Conservation (phyloP, 1,140 invertebrate species). For the Penaeus indicus region DNA sequence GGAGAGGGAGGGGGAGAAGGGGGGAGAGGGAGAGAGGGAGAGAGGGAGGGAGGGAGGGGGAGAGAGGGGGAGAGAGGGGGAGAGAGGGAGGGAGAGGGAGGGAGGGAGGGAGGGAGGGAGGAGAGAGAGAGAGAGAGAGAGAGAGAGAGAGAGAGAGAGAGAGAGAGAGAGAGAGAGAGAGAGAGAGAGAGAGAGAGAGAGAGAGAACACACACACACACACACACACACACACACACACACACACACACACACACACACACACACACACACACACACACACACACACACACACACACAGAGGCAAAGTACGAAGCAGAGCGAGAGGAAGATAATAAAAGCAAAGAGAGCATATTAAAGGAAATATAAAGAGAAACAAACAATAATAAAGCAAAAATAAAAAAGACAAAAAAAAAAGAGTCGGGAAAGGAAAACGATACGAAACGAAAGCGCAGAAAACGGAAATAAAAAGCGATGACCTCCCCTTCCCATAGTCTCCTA, state of each 20-base stretch:
- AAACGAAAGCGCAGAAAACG: neutral
- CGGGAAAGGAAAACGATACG: too few relatives aligned
- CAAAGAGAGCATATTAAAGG: neutral
- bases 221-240: neutral
- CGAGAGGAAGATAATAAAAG: neutral
- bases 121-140: neutral
- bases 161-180: neutral
- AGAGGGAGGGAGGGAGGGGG: neutral
- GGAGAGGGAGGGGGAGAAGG: neutral
- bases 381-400: neutral
- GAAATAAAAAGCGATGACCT: neutral
- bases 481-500: neutral
- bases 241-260: slow-evolving; percentile 34
- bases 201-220: neutral
- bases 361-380: neutral
- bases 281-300: neutral
- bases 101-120: neutral
- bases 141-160: neutral
- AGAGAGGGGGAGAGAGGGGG: neutral
- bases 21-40: neutral
- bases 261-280: slow-evolving; percentile 32
- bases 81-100: too few relatives aligned
- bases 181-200: neutral
- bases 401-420: too few relatives aligned
- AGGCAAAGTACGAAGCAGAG: neutral